phyloP scores from a whole-genome alignment of 2,888 invertebrate genomes.

The Anaspis maculata region DNA sequence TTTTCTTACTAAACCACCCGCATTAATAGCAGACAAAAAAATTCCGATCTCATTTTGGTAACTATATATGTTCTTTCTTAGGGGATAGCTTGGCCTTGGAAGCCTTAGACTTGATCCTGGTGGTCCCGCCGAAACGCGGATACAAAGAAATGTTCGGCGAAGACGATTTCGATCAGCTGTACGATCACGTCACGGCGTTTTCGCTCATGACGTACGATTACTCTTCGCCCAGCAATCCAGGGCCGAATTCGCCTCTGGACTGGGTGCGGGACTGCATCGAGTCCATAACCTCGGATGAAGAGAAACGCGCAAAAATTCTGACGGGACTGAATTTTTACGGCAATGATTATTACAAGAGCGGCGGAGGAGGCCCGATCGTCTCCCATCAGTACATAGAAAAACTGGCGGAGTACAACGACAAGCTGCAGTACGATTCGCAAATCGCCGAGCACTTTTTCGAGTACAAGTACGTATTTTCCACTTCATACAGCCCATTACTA shows the following conservation, averaged over 20 bases:
- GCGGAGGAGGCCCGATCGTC: conserved; percentile 76
- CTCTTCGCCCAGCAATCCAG: conserved; percentile 73
- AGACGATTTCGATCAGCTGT: conserved; percentile 69
- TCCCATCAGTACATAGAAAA: conserved; percentile 70
- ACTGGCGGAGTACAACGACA: conserved; percentile 65
- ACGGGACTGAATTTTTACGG: conserved; percentile 92
- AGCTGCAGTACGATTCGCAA: conserved; percentile 67
- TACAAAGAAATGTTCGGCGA: conserved; percentile 58
- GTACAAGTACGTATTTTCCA: conserved; percentile 74
- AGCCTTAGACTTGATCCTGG: conserved; percentile 59
- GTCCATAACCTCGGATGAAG: conserved; percentile 55
- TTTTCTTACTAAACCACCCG: too few relatives aligned
- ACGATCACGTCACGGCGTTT: conserved; percentile 72
- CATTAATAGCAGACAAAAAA: too few relatives aligned
- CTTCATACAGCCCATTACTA: too few relatives aligned
- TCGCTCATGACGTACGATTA: conserved; percentile 97
- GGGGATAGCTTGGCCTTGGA: conserved; percentile 49
- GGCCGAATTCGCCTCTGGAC: conserved; percentile 80
- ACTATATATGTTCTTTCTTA: too few relatives aligned
- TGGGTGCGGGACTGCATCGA: conserved; percentile 77
- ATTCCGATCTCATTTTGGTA: too few relatives aligned
- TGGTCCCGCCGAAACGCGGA: conserved; percentile 69
- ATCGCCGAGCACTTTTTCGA: conserved; percentile 80
- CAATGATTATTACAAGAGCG: conserved; percentile 76
- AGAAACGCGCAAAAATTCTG: conserved; percentile 68